Evolutionary conservation across 1,140 invertebrate genomes (phyloP), one percentile per base, ranked within the genome.

Genomic region (Drosophila equinoxialis): DNA sequence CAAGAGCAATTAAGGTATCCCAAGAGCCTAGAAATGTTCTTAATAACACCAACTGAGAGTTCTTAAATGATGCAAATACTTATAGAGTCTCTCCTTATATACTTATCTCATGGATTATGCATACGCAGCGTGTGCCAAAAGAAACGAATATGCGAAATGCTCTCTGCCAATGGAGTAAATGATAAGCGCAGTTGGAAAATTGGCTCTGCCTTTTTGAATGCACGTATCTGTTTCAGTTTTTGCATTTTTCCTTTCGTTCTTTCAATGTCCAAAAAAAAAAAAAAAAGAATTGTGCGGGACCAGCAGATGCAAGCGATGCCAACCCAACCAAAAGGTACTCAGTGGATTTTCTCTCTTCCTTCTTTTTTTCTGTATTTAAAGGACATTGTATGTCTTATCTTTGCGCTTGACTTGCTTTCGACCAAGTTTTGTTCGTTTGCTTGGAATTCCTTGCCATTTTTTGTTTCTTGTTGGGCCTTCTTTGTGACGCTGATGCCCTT

Each of bases 201-300:
- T 41, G 33, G 11, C 42, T 17, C 35, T 20, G 71, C 33, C 8
- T 26, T 17, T 42, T 6, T 57, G 61, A 41, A 57, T 23, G 41
- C 81, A 84, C 70, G 81, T 74, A 71, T 68, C 64, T 45, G 57
- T 68, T 54, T 58, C 51, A 65, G 67, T 45, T 75, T 41, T 58
- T 71, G 65, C 69, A 65, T 42, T 61, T 30, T 23, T 48, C 17
- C 59, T 35, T 41, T 26, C 13, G 23, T 26, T 26, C 23, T 23
- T 42, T 6, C 35, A 37, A 7, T 39, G 37, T 3, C 8, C 20
- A 23, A 23, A 13, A 14, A 14, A 42, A 41, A 13, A 42, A 42
- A 23, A 61, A 61, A 55, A 23, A 61, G 54, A 55, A 59, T 58
- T 60, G 70, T 73, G 55, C 54, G 65, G 65, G 59, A 33, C 67